Evolutionary conservation across 2,113 vertebrate genomes (phyloP).

Genomic region (Amphiprion percula): DNA sequence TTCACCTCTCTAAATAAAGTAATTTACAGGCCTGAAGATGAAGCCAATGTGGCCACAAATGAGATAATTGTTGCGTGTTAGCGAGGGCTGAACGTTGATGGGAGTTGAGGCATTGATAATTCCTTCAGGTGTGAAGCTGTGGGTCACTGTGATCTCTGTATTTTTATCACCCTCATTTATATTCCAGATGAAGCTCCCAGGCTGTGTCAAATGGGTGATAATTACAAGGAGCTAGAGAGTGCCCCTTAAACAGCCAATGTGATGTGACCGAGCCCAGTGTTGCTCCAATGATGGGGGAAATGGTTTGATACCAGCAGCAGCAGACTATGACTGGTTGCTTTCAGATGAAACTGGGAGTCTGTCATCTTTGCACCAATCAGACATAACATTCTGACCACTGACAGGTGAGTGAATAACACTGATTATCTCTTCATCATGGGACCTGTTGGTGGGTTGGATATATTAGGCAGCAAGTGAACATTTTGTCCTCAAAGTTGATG

Average conservation of each 20-base stretch:
- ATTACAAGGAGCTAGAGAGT: conserved; percentile 54
- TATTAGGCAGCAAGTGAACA: too few relatives aligned
- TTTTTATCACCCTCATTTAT: conserved; percentile 60
- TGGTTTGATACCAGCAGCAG: background rate
- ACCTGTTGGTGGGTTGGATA: too few relatives aligned
- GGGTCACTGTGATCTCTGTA: conserved; percentile 39
- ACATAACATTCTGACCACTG: too few relatives aligned
- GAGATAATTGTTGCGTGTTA: conserved; percentile 60
- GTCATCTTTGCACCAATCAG: background rate
- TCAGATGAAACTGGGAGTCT: background rate
- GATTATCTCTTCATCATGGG: too few relatives aligned
- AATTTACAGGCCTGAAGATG: conserved; percentile 45
- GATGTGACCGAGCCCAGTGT: conserved; percentile 35
- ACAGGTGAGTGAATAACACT: too few relatives aligned
- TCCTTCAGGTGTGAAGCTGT: conserved; percentile 54
- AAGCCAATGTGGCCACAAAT: conserved; percentile 45
- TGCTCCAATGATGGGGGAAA: conserved; percentile 18
- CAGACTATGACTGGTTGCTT: background rate
- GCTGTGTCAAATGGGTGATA: conserved; percentile 62
- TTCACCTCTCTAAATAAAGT: conserved; percentile 39
- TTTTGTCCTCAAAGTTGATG: too few relatives aligned
- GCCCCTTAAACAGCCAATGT: conserved; percentile 18
- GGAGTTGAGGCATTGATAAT: conserved; percentile 48
- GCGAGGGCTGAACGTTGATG: conserved; percentile 38
- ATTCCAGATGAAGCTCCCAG: conserved; percentile 53